Percentiles rank a stretch among this genome's conserved stretches.
These are phyloP conservation scores for Oreortyx pictus DNA, from an alignment of 2,797 vertebrate genomes.

Conservation along the genomic window DNA sequence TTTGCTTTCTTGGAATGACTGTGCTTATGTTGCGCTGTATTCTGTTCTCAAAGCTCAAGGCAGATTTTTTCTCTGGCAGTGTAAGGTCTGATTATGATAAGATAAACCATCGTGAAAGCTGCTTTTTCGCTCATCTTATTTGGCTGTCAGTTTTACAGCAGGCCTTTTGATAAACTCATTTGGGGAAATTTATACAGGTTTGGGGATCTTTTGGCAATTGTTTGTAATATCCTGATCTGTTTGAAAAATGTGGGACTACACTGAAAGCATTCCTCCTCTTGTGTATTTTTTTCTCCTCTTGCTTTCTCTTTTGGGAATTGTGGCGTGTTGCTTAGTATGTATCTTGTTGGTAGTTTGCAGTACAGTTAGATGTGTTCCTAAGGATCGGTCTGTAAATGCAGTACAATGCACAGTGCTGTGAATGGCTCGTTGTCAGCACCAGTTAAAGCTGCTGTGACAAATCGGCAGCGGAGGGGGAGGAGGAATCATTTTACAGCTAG, in stretches of 20 bases:
- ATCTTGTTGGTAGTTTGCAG: neutral
- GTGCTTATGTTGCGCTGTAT: neutral
- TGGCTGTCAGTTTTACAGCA: neutral
- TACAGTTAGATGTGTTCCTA: neutral
- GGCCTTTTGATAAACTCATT: neutral
- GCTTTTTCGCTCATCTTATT: neutral
- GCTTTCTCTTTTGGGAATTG: neutral
- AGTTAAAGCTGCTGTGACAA: slow-evolving; percentile 21
- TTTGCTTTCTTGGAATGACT: slow-evolving; percentile 49
- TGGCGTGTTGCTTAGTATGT: neutral
- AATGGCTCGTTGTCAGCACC: slow-evolving; percentile 21
- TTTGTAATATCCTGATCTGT: neutral
- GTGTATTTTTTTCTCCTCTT: too few species aligned
- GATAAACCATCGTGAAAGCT: neutral
- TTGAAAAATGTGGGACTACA: neutral
- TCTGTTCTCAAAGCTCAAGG: slow-evolving; percentile 32
- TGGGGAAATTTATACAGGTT: neutral
- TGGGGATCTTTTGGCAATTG: neutral
- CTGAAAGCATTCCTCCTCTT: neutral
- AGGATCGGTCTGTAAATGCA: neutral
- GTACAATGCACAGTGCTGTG: neutral
- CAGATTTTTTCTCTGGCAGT: neutral
- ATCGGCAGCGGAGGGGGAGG: neutral
- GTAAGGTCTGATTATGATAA: neutral
- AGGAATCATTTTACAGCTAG: slow-evolving; percentile 2